Percentiles rank a stretch among this genome's conserved stretches.
Conservation (phyloP, 2,888 invertebrate genomes). For the Serripes groenlandicus region DNA sequence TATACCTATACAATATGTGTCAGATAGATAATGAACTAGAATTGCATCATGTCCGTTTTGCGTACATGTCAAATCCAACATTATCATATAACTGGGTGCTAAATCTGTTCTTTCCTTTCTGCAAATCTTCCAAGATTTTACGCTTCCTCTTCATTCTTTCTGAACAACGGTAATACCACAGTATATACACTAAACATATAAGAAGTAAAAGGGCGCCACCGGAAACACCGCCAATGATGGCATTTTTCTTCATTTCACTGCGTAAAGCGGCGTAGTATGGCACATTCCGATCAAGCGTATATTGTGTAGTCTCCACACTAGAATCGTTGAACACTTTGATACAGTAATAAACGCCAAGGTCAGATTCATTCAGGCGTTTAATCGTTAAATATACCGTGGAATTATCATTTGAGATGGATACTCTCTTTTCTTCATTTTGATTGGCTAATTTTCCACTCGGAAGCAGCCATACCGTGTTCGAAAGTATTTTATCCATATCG, state of each 20-base stretch:
- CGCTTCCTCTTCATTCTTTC: slow-evolving; percentile 39
- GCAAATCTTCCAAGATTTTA: slow-evolving; percentile 42
- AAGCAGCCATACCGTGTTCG: slow-evolving; percentile 35
- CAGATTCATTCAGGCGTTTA: slow-evolving; percentile 30
- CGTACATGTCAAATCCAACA: slow-evolving; percentile 51
- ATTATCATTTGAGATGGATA: not conserved
- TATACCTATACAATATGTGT: no score
- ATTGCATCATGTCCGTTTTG: slow-evolving; percentile 28
- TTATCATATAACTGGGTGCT: slow-evolving; percentile 57
- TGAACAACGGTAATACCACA: slow-evolving; percentile 73
- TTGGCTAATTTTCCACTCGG: slow-evolving; percentile 29
- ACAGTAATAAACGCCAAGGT: slow-evolving; percentile 77
- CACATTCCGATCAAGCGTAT: slow-evolving; percentile 76
- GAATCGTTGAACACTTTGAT: slow-evolving; percentile 58
- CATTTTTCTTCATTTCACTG: slow-evolving; percentile 67
- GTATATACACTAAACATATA: slow-evolving; percentile 61
- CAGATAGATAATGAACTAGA: no score
- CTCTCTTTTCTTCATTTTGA: not conserved
- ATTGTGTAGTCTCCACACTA: slow-evolving; percentile 49
- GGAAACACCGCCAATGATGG: slow-evolving; percentile 76
- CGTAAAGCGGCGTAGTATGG: slow-evolving; percentile 69
- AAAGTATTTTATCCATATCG: not conserved
- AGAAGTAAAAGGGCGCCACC: slow-evolving; percentile 70
- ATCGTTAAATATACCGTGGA: not conserved
- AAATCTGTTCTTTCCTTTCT: slow-evolving; percentile 46